Evolutionary conservation across 2,797 vertebrate genomes (phyloP).

Genomic region (Fistularia tabacaria): DNA sequence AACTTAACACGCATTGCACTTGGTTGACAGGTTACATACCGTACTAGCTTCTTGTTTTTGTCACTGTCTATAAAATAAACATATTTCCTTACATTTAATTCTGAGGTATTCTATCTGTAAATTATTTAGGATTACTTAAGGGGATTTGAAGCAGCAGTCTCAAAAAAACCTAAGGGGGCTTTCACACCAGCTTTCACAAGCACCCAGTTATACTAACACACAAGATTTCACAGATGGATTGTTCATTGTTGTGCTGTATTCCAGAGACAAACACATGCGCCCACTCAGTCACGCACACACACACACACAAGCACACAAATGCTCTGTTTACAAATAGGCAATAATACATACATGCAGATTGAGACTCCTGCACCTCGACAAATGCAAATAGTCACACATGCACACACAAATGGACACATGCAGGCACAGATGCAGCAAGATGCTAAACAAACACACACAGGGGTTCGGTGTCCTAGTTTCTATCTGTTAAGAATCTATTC

Average conservation of each 20-base stretch:
- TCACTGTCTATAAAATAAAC: no score
- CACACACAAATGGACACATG: slow-evolving; percentile 26
- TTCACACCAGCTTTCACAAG: slow-evolving; percentile 27
- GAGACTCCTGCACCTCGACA: slow-evolving; percentile 26
- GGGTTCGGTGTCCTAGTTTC: slow-evolving; percentile 74
- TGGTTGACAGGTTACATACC: no score
- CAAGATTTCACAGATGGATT: slow-evolving; percentile 28
- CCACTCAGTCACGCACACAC: background rate
- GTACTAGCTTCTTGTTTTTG: no score
- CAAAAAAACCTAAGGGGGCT: no score
- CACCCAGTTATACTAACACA: slow-evolving; percentile 16
- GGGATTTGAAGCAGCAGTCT: no score
- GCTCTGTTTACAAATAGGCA: slow-evolving; percentile 18
- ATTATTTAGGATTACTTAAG: no score
- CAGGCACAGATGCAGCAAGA: slow-evolving; percentile 45
- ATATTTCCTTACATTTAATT: no score
- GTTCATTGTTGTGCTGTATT: slow-evolving; percentile 9
- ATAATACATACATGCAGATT: slow-evolving; percentile 29
- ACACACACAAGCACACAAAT: slow-evolving; percentile 6
- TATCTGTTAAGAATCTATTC: slow-evolving; percentile 64
- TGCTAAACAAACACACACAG: slow-evolving; percentile 59
- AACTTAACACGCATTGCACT: no score
- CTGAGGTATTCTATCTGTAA: no score
- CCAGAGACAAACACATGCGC: no score
- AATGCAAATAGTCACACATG: slow-evolving; percentile 21